Base-by-base conservation (phyloP, 2,888 invertebrate genomes). In the Charanyca ferruginea region DNA sequence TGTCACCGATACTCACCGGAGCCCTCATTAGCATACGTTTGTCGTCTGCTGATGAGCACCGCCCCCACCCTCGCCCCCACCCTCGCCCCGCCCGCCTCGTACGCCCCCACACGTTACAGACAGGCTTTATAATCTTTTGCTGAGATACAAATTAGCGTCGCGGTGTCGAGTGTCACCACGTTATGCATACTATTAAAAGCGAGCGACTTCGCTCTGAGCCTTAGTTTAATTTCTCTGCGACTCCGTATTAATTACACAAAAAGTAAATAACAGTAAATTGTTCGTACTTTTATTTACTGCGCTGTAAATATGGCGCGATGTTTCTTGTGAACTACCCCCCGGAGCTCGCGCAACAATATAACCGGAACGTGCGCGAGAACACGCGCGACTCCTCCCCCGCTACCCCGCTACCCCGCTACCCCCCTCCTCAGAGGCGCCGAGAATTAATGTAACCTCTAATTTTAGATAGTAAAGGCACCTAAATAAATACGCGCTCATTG, bases 1-100 rank as follows among this genome's bases (percentile, higher is more conserved):
- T 67, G 68, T 51, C 49, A 22, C 58, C 49, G 57, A 73, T 67
- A 69, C 64, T 76, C 73, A 72, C 58, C 67, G 48, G 58, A 51
- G 61, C 11, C 16, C 55, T 67, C 47, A 68, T 77, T 63, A 73
- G 54, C 63, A 73, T 72, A 74, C 79, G 73, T 70, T 73, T 81
- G 77, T 70, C 63, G 53, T 64, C 52, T 57, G 59, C 67, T 76
- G 80, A 78, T 70, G 74, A 78, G 67, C 45, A 20, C 25, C 6
- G 23, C 47, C 44, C 18, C 55, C 57, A 53, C 11, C 28, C 23
- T 13, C 41, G 35, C 28, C 8, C 59, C 41, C 23, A 62, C 25
- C 25, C 52, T 48, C 49, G 47, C 49, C 53, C 8, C 38, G 28
- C 2, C 23, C n/a, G 1, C 4, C 18, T 22, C 4, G 28, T 0